phyloP scores from a whole-genome alignment of 2,797 vertebrate genomes.

The Lepus oiostolus region DNA sequence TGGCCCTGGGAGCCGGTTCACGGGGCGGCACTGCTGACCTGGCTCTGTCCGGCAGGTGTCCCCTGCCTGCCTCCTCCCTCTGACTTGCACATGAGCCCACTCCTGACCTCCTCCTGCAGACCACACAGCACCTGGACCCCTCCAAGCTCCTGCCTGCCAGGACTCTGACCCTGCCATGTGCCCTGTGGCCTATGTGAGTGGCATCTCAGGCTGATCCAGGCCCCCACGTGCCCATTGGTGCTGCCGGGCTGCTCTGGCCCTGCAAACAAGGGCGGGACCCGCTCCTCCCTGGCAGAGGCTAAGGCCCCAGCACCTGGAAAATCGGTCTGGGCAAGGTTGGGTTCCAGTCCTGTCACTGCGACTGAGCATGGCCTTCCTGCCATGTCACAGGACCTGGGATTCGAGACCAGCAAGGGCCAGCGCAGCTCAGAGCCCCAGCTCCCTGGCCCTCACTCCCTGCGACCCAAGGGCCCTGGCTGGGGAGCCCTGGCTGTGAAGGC shows the following conservation, averaged over 20 bases:
- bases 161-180: too few relatives aligned
- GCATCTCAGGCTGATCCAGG: not conserved
- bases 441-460: not conserved
- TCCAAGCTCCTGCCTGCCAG: fast-evolving
- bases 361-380: not conserved
- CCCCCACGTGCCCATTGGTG: fast-evolving
- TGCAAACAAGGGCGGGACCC: fast-evolving
- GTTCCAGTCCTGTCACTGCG: not conserved
- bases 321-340: not conserved
- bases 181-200: fast-evolving
- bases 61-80: not conserved
- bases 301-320: not conserved
- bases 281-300: not conserved
- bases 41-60: not conserved
- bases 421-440: too few relatives aligned
- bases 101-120: fast-evolving
- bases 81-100: not conserved
- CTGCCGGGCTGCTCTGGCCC: not conserved
- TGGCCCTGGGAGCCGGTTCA: not conserved
- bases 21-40: fast-evolving
- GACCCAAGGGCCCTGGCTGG: not conserved
- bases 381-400: fast-evolving
- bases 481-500: not conserved
- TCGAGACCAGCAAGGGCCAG: not conserved
- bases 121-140: too few relatives aligned